Conservation (phyloP, 2,888 invertebrate species). For the Pandemis corylana region DNA sequence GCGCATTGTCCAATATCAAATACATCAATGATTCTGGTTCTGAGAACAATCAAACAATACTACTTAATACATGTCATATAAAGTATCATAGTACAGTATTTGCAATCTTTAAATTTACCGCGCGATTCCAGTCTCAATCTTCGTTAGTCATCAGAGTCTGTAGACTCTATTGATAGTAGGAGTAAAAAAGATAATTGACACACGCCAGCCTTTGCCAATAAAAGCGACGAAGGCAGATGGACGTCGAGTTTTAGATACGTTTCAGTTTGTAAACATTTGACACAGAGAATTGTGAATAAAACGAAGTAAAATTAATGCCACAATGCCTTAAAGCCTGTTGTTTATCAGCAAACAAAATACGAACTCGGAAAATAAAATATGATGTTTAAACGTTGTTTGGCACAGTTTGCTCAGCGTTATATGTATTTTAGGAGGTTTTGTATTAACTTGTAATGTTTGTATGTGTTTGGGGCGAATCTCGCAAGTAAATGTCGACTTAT, state of each 20-base stretch:
- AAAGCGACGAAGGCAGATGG: background rate
- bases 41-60: too few relatives aligned
- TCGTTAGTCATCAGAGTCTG: too few relatives aligned
- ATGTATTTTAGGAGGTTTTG: too few relatives aligned
- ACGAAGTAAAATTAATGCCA: background rate
- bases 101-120: too few relatives aligned
- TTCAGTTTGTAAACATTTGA: background rate
- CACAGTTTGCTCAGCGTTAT: background rate
- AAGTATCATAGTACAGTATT: too few relatives aligned
- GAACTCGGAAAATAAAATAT: background rate
- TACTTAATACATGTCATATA: too few relatives aligned
- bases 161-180: background rate
- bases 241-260: background rate
- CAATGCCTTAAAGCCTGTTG: background rate
- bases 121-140: too few relatives aligned
- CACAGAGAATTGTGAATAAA: background rate
- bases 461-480: too few relatives aligned
- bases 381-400: slow-evolving; percentile 1
- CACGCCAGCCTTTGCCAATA: background rate
- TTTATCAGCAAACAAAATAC: background rate
- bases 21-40: too few relatives aligned
- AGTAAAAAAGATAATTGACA: background rate
- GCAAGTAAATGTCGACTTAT: too few relatives aligned
- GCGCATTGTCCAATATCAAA: background rate
- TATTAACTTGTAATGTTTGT: background rate